Percentiles rank a stretch among this genome's conserved stretches.
phyloP scores from a whole-genome alignment of 2,113 vertebrate genomes.

The Leucopsar rothschildi region DNA sequence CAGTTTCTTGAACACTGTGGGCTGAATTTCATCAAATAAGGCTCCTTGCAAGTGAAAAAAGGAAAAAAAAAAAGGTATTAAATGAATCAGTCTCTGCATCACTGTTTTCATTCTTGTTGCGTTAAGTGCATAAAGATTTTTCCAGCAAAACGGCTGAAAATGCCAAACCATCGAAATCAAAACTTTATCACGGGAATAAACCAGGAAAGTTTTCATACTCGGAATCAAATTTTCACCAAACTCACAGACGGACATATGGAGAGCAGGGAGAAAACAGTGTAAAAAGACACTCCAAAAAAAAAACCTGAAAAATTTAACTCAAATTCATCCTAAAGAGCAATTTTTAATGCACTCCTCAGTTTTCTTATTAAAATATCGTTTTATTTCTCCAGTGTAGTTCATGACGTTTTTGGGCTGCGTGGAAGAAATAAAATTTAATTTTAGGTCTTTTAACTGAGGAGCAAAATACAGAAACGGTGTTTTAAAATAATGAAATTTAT shows the following conservation, averaged over 20 bases:
- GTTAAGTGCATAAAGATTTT: not conserved
- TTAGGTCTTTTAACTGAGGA: not conserved
- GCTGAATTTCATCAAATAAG: constrained; percentile 24
- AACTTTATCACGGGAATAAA: constrained; percentile 6
- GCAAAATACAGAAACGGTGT: fast-evolving
- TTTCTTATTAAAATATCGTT: not conserved
- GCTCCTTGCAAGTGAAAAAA: not conserved
- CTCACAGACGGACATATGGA: constrained; percentile 21
- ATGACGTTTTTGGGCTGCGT: not conserved
- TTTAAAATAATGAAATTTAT: not conserved
- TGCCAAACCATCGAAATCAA: not conserved
- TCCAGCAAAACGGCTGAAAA: constrained; percentile 9
- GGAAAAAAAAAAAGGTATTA: not conserved
- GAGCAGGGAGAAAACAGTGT: not conserved
- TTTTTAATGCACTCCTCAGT: not conserved
- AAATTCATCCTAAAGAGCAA: not conserved
- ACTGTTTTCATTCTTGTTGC: constrained; percentile 21
- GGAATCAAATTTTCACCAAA: not conserved
- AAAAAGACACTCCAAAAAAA: fast-evolving
- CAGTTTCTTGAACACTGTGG: constrained; percentile 34
- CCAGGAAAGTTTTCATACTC: constrained; percentile 34
- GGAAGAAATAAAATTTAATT: not conserved
- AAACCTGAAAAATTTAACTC: not conserved
- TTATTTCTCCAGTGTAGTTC: not conserved
- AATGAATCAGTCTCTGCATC: constrained; percentile 6